A percentile compares a stretch with the other conserved stretches of the same genome.
Conservation (phyloP, 37 sponge, comb jelly and placozoan species). For the Dysidea cf. avara region DNA sequence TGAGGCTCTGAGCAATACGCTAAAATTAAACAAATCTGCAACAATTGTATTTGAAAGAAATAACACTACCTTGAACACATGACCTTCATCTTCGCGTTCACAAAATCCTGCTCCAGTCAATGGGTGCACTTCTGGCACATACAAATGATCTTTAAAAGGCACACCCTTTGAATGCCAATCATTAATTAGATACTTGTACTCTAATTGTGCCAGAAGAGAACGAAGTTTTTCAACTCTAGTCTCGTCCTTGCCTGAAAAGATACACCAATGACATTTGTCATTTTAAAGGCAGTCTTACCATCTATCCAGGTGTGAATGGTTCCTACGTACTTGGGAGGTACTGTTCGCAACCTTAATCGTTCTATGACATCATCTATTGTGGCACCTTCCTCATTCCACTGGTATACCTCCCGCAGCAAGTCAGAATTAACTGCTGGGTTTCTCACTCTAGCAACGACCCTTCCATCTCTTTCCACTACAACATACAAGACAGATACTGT, state of each 20-base stretch:
- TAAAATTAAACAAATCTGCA: not conserved
- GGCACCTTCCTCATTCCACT: slow-evolving; percentile 9
- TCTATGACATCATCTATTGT: slow-evolving; percentile 3
- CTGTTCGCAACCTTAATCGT: slow-evolving; percentile 21
- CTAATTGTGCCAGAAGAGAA: slow-evolving; percentile 21
- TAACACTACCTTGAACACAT: too few species aligned
- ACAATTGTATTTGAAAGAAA: too few species aligned
- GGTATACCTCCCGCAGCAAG: slow-evolving; percentile 1
- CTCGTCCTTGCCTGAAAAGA: slow-evolving; percentile 11
- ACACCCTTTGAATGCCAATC: too few species aligned
- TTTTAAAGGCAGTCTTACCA: not conserved
- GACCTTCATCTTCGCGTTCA: too few species aligned
- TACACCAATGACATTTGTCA: not conserved
- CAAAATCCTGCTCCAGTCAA: slow-evolving; percentile 1
- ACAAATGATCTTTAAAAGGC: too few species aligned
- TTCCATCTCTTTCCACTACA: slow-evolving; percentile 10
- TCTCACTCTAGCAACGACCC: not conserved
- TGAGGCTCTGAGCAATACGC: not conserved
- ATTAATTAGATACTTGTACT: slow-evolving; percentile 18
- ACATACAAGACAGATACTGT: too few species aligned
- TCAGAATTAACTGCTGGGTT: slow-evolving; percentile 15
- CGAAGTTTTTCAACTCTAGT: slow-evolving; percentile 3
- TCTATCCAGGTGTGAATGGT: slow-evolving; percentile 13
- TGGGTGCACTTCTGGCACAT: slow-evolving; percentile 37
- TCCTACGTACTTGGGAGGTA: slow-evolving; percentile 20